Percentiles rank a stretch among this genome's conserved stretches.
These are phyloP conservation scores for Charanyca ferruginea DNA, from an alignment of 2,888 invertebrate genomes.

Conservation along the genomic window DNA sequence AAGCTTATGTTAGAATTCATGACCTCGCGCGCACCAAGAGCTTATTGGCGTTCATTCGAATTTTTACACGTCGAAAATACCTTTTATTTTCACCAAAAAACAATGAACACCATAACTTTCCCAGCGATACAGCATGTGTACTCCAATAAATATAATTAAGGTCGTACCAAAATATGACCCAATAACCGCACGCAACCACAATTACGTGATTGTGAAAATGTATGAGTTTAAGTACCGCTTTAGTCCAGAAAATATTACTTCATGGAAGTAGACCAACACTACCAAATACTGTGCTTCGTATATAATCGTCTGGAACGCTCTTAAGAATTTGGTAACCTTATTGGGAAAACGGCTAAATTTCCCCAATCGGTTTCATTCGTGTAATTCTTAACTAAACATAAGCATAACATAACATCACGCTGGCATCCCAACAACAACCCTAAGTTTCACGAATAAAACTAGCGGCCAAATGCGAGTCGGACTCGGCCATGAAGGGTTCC, in stretches of 20 bases:
- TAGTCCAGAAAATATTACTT: slow-evolving; percentile 38
- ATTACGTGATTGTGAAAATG: slow-evolving; percentile 66
- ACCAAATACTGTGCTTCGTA: too few relatives aligned
- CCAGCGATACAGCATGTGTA: slow-evolving; percentile 28
- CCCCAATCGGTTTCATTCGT: too few relatives aligned
- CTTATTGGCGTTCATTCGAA: slow-evolving; percentile 11
- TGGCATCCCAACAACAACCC: too few relatives aligned
- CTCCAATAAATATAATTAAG: slow-evolving; percentile 68
- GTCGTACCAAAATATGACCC: slow-evolving; percentile 66
- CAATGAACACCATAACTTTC: slow-evolving; percentile 18
- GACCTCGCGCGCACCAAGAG: slow-evolving; percentile 9
- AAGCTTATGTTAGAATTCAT: slow-evolving; percentile 20
- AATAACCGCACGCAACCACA: slow-evolving; percentile 70
- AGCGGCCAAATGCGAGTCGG: too few relatives aligned
- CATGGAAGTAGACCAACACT: too few relatives aligned
- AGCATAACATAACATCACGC: too few relatives aligned
- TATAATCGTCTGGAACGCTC: too few relatives aligned
- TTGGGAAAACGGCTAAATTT: too few relatives aligned
- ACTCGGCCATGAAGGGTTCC: too few relatives aligned
- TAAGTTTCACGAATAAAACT: too few relatives aligned
- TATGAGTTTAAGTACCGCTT: slow-evolving; percentile 54
- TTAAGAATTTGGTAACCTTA: too few relatives aligned
- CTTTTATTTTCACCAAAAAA: slow-evolving; percentile 9
- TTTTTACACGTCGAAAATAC: slow-evolving; percentile 10
- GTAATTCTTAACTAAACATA: too few relatives aligned